These are phyloP conservation scores for Gorsachius magnificus DNA, from an alignment of 2,797 vertebrate species.

Conservation along the genomic window DNA sequence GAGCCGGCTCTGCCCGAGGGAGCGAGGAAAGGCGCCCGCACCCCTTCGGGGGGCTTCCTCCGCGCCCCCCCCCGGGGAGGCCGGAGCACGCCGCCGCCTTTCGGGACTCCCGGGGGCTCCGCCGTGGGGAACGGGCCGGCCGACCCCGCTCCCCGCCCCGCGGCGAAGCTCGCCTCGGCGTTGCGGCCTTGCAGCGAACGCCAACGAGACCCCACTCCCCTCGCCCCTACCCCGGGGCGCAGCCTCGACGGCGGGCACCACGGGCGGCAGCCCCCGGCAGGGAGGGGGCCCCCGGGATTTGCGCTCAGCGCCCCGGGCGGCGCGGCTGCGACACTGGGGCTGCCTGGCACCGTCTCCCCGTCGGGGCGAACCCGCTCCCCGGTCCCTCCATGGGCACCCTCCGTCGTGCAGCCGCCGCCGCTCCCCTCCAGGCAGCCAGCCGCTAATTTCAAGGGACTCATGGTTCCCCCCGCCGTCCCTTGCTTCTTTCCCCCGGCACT, in stretches of 20 bases:
- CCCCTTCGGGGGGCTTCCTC: neutral
- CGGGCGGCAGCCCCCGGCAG: neutral
- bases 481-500: neutral
- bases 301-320: too few species aligned
- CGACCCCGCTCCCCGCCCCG: neutral
- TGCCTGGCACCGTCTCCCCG: neutral
- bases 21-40: neutral
- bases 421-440: neutral
- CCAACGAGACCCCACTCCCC: neutral
- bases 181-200: neutral
- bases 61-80: neutral
- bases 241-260: neutral
- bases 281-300: neutral
- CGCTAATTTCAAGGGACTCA: fast-evolving
- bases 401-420: neutral
- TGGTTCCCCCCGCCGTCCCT: too few species aligned
- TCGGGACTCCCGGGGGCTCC: neutral
- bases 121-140: neutral
- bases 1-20: neutral
- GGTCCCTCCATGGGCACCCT: neutral
- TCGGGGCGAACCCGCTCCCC: fast-evolving
- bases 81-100: neutral
- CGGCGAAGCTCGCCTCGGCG: neutral
- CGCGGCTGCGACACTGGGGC: neutral
- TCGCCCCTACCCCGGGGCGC: neutral